Evolutionary conservation across 2,888 invertebrate genomes (phyloP).

Genomic region (Ophioninae sp.): DNA sequence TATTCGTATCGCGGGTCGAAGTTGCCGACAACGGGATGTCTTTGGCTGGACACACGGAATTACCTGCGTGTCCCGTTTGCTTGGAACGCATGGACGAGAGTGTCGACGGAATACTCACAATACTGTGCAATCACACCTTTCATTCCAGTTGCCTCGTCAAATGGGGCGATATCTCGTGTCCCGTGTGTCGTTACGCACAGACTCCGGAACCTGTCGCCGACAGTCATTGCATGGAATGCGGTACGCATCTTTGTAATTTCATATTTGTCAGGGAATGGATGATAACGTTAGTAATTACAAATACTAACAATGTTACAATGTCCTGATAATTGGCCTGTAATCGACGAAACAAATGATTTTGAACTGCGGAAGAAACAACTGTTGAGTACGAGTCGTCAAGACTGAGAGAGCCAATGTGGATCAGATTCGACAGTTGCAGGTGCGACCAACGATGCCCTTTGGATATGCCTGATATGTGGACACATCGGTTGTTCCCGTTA

Average conservation of each 20-base stretch:
- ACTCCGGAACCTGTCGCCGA: conserved; percentile 90
- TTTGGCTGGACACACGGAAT: conserved; percentile 92
- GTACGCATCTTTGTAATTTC: conserved; percentile 70
- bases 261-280: neutral
- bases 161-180: conserved; percentile 98
- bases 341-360: neutral
- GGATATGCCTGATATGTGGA: conserved; percentile 99
- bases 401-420: conserved; percentile 1
- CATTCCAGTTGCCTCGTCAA: conserved; percentile 97
- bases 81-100: conserved; percentile 99
- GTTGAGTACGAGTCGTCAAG: neutral
- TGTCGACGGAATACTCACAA: conserved; percentile 97
- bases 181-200: conserved; percentile 96
- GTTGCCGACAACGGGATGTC: conserved; percentile 90
- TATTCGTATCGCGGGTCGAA: conserved; percentile 97
- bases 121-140: conserved; percentile 99
- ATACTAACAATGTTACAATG: neutral
- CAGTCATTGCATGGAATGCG: conserved; percentile 88
- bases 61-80: conserved; percentile 98
- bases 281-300: neutral
- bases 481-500: conserved; percentile 98
- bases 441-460: conserved; percentile 89
- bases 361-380: neutral
- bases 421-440: conserved; percentile 70
- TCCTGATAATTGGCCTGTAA: neutral